A percentile compares a stretch with the other conserved stretches of the same genome.
Conservation (phyloP, 1,140 invertebrate species). For the Papilio glaucus region DNA sequence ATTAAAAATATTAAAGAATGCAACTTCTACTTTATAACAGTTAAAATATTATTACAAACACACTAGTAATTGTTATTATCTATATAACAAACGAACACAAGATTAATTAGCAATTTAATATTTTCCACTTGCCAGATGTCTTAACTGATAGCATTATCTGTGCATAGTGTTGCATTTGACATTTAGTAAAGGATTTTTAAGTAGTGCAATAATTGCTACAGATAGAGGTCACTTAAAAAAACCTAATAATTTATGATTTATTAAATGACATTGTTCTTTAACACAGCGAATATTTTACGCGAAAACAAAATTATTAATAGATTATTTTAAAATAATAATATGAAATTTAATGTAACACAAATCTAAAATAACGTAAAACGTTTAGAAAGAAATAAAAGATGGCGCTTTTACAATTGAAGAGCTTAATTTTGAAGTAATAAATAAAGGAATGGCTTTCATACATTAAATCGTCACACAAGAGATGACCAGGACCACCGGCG, state of each 20-base stretch:
- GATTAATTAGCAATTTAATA: background rate
- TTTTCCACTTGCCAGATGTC: constrained; percentile 13
- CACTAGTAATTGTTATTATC: background rate
- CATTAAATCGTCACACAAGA: constrained; percentile 17
- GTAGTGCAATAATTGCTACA: background rate
- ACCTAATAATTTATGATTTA: background rate
- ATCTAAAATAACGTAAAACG: no score
- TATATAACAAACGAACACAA: background rate
- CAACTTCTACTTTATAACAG: background rate
- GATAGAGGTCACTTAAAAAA: background rate
- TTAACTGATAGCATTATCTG: background rate
- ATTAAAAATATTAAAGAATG: constrained; percentile 2
- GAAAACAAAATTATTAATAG: background rate
- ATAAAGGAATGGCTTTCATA: background rate
- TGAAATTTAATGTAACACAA: background rate
- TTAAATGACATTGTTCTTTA: background rate
- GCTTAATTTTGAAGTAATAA: background rate
- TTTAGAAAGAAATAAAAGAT: background rate
- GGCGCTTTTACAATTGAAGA: background rate
- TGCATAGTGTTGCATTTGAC: background rate
- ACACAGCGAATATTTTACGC: no score
- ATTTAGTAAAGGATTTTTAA: background rate
- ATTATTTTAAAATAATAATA: background rate
- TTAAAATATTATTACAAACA: background rate
- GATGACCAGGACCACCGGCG: constrained; percentile 48